Evolutionary conservation across 2,113 vertebrate species (phyloP).

Genomic region (Silurus meridionalis): DNA sequence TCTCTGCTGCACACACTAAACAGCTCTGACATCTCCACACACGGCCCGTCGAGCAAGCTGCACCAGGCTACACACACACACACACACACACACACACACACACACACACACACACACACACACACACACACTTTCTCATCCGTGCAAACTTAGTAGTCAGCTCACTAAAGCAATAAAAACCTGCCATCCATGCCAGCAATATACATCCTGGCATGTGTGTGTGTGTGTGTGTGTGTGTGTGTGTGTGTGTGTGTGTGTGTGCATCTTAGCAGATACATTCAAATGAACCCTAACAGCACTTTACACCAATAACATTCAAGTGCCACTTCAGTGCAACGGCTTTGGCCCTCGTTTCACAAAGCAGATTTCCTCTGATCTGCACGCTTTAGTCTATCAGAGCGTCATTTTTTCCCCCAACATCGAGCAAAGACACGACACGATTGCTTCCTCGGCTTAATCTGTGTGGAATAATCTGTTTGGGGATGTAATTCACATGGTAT

Average conservation of each 20-base stretch:
- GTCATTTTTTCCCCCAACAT: constrained; percentile 33
- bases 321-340: constrained; percentile 12
- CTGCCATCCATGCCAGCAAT: background rate
- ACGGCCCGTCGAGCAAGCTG: constrained; percentile 36
- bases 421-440: constrained; percentile 62
- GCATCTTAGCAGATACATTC: constrained; percentile 12
- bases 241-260: background rate
- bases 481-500: constrained; percentile 84
- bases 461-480: constrained; percentile 77
- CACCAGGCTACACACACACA: constrained; percentile 14
- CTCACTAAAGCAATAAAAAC: constrained; percentile 25
- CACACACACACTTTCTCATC: constrained; percentile 14
- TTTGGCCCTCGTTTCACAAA: constrained; percentile 22
- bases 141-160: constrained; percentile 7
- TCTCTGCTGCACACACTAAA: constrained; percentile 44
- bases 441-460: constrained; percentile 68
- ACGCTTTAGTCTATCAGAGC: constrained; percentile 42
- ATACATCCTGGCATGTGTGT: constrained; percentile 13
- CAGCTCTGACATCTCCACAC: constrained; percentile 52
- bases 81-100: constrained; percentile 27
- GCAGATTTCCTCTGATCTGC: constrained; percentile 41
- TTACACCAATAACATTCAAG: constrained; percentile 24
- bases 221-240: constrained; percentile 3
- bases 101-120: constrained; percentile 20
- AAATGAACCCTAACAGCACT: constrained; percentile 19